Evolutionary conservation across 2,113 vertebrate species (phyloP).

Genomic region (Pterocles gutturalis): DNA sequence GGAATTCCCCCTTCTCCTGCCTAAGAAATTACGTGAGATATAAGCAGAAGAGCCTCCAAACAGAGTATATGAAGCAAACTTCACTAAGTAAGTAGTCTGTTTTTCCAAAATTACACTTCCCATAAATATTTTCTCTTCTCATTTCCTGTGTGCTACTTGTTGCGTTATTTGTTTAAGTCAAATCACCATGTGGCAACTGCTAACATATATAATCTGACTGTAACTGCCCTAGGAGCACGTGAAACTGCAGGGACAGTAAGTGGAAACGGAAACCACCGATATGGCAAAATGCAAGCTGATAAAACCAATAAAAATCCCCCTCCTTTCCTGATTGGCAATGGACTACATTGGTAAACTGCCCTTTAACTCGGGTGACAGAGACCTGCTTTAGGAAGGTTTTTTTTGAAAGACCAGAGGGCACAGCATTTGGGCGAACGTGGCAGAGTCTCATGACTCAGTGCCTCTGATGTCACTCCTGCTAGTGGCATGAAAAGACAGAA

Average conservation of each 20-base stretch:
- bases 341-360: neutral
- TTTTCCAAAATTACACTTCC: neutral
- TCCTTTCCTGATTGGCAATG: neutral
- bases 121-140: slow-evolving; percentile 1
- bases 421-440: neutral
- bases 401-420: neutral
- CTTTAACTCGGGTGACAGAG: neutral
- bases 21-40: neutral
- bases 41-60: neutral
- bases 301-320: neutral
- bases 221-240: neutral
- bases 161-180: neutral
- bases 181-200: neutral
- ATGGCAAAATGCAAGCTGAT: neutral
- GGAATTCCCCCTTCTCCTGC: neutral
- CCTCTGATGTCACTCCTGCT: neutral
- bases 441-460: neutral
- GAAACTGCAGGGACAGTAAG: neutral
- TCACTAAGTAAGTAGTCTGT: neutral
- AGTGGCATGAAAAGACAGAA: neutral
- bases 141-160: slow-evolving; percentile 9
- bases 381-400: neutral
- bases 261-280: neutral
- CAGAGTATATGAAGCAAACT: neutral
- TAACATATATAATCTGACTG: neutral